Evolutionary conservation across 2,888 invertebrate genomes (phyloP), one percentile per base, ranked within the genome.

Genomic region (Tetropium fuscum): DNA sequence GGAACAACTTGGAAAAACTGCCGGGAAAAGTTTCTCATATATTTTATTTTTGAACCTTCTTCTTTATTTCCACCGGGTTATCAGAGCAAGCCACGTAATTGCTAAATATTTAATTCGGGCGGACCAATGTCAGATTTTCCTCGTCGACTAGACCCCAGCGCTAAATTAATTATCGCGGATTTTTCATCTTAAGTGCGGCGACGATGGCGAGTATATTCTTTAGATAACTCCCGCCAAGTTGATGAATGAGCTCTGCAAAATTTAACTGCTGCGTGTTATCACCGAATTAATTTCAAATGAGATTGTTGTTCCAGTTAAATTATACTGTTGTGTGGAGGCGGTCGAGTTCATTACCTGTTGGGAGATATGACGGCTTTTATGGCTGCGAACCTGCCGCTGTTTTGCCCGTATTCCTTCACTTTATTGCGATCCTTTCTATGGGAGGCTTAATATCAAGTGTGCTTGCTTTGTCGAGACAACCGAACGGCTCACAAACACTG

Each of bases 301-400:
- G 58, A 57, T 58, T 58, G 54, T 54, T 55, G 58, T 58, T 49
- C 20, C 47, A 38, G 32, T 32, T 43, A 41, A 60, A 54, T 58
- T 64, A 61, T 61, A 61, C 53, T 43, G 58, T 61, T 45, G 49
- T 57, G 58, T 22, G 32, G 51, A 34, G 34, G 22, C 51, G 18
- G 30, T 40, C 27, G 47, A 54, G 49, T 64, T 64, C 61, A 59
- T 64, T 64, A 66, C 64, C 64, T 66, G 66, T 60, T 45, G n/a
- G 66, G 61, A 62, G 60, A 66, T 64, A 64, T 56, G 64, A 53
- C 66, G 49, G 49, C 60, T 66, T 66, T 66, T 64, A 66, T 55
- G 54, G 57, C 57, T n/a, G 41, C 20, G 10, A n/a, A 22, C 27
- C 13, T 54, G 40, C 15, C 38, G 45, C 59, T 60, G 57, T 62